Percentiles rank a stretch among this genome's conserved stretches.
These are phyloP conservation scores for Phaenicophaeus curvirostris DNA, from an alignment of 2,797 vertebrate species.

Conservation along the genomic window DNA sequence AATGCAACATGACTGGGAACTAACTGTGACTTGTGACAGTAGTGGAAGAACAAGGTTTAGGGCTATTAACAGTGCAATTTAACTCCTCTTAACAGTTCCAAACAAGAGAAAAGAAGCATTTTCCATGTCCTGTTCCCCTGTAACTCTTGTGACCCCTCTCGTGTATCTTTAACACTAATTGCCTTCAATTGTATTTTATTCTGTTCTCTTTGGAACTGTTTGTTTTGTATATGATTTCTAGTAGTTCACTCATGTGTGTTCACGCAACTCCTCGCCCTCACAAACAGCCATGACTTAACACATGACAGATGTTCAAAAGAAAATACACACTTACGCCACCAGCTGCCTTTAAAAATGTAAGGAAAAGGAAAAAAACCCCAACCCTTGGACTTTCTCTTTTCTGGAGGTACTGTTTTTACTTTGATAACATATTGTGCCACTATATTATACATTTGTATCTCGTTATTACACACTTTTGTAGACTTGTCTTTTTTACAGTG, in stretches of 20 bases:
- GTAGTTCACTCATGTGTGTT: conserved; percentile 35
- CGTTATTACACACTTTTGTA: conserved; percentile 78
- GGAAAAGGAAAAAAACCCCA: background rate
- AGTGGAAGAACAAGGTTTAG: conserved; percentile 43
- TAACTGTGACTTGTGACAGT: background rate
- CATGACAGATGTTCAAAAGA: conserved; percentile 47
- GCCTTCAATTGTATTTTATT: conserved; percentile 44
- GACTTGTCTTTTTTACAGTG: conserved; percentile 71
- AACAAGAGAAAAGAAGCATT: background rate
- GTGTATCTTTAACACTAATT: conserved; percentile 44
- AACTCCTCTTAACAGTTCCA: conserved; percentile 48
- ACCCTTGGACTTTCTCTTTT: conserved; percentile 46
- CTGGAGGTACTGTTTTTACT: conserved; percentile 70
- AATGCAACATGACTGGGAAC: background rate
- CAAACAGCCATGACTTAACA: conserved; percentile 77
- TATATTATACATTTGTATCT: conserved; percentile 78
- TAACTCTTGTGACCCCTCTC: background rate
- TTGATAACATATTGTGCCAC: conserved; percentile 73
- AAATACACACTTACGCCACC: conserved; percentile 68
- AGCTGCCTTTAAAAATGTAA: conserved; percentile 78
- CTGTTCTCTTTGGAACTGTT: conserved; percentile 40
- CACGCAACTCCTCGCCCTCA: conserved; percentile 70
- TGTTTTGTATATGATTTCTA: conserved; percentile 47
- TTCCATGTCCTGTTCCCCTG: background rate
- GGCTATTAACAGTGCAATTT: conserved; percentile 68